Conservation (phyloP, 2,113 vertebrate genomes). For the Bombycilla garrulus region DNA sequence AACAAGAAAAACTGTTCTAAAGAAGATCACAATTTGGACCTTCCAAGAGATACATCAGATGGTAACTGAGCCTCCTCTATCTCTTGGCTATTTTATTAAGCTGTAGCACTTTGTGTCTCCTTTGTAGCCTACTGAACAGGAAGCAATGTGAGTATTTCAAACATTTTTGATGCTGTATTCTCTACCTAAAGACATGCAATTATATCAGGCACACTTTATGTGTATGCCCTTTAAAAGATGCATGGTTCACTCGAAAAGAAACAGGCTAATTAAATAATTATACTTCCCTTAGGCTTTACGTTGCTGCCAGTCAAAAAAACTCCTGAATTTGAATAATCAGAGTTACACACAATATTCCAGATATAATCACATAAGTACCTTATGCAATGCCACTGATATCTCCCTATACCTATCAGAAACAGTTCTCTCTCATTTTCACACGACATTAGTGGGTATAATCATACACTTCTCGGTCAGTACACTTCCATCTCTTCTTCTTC, state of each 20-base stretch:
- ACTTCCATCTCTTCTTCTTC: slow-evolving; percentile 22
- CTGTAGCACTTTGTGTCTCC: neutral
- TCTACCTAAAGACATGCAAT: neutral
- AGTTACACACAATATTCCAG: neutral
- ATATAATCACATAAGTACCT: neutral
- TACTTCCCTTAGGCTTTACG: neutral
- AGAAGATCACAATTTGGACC: neutral
- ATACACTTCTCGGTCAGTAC: neutral
- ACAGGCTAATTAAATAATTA: neutral
- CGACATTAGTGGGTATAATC: neutral
- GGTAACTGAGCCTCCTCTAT: neutral
- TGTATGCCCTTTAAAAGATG: neutral
- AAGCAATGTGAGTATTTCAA: neutral
- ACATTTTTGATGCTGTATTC: neutral
- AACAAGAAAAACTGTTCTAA: neutral
- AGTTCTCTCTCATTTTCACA: neutral
- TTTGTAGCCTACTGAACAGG: neutral
- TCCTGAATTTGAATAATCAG: neutral
- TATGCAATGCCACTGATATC: neutral
- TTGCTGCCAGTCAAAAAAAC: neutral
- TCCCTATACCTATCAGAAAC: neutral
- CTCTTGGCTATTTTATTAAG: neutral
- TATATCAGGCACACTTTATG: neutral
- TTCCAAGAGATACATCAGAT: neutral
- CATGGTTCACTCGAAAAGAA: neutral